phyloP scores from a whole-genome alignment of 2,888 invertebrate species.

The Melitaea athalia region DNA sequence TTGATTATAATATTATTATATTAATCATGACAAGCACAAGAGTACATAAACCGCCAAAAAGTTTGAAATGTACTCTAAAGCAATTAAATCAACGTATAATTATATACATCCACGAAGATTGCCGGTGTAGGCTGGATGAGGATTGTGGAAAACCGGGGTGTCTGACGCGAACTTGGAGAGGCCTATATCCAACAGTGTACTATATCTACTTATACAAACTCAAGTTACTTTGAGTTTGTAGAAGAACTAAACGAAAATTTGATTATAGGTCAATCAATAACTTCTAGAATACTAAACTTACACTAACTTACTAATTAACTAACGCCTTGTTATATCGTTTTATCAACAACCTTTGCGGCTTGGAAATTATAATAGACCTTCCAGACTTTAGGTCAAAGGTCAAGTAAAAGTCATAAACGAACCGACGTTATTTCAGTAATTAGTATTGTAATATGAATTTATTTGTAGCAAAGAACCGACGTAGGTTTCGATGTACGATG shows the following conservation, averaged over 20 bases:
- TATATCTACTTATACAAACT: too few species aligned
- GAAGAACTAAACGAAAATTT: background rate
- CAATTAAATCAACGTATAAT: too few species aligned
- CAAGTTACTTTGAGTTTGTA: too few species aligned
- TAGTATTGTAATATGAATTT: background rate
- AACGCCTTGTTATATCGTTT: slow-evolving; percentile 1
- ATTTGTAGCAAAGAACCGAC: background rate
- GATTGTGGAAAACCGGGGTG: too few species aligned
- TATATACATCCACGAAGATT: too few species aligned
- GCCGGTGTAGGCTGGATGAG: too few species aligned
- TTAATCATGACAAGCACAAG: too few species aligned
- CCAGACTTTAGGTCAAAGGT: slow-evolving; percentile 20
- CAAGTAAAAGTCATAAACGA: slow-evolving; percentile 10
- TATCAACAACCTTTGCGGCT: slow-evolving; percentile 17
- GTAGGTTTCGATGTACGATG: background rate
- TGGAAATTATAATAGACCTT: slow-evolving; percentile 12
- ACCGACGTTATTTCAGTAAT: background rate
- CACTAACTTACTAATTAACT: background rate
- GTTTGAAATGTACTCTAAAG: too few species aligned
- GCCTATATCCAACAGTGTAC: too few species aligned
- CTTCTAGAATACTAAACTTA: background rate
- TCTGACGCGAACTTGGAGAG: too few species aligned
- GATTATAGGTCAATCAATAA: background rate
- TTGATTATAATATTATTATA: too few species aligned
- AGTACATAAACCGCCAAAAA: too few species aligned